phyloP scores from a whole-genome alignment of 2,113 vertebrate species.

The Nansenia antarctica region DNA sequence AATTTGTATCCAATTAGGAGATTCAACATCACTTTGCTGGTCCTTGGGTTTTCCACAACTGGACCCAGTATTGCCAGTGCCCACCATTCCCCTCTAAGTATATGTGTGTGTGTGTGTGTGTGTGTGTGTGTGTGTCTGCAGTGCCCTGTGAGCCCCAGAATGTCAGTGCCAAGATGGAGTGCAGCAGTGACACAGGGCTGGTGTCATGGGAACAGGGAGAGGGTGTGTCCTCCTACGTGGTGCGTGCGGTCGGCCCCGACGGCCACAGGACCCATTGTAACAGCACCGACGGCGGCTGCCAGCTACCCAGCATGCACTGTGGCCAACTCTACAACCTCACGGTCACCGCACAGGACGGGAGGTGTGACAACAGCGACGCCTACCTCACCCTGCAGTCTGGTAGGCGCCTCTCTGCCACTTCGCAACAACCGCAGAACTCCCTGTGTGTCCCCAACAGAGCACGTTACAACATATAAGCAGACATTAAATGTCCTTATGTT shows the following conservation, averaged over 20 bases:
- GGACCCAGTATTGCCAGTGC: background rate
- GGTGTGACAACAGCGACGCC: slow-evolving; percentile 59
- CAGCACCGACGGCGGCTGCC: slow-evolving; percentile 53
- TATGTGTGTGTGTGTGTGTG: background rate
- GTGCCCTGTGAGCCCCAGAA: slow-evolving; percentile 66
- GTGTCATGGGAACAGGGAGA: slow-evolving; percentile 69
- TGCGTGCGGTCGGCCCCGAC: slow-evolving; percentile 59
- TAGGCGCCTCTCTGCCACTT: slow-evolving; percentile 11
- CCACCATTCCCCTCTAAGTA: background rate
- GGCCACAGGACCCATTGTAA: slow-evolving; percentile 59
- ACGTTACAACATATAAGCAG: background rate
- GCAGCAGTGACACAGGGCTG: slow-evolving; percentile 55
- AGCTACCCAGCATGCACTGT: slow-evolving; percentile 64
- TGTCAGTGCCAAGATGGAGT: slow-evolving; percentile 55
- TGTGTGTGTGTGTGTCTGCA: slow-evolving; percentile 33
- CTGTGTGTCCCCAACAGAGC: background rate
- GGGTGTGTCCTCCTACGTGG: slow-evolving; percentile 50
- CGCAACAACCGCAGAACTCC: background rate
- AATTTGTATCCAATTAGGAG: too few relatives aligned
- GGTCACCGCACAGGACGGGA: slow-evolving; percentile 62
- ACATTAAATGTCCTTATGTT: background rate
- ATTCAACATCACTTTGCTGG: too few relatives aligned
- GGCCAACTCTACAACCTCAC: slow-evolving; percentile 75
- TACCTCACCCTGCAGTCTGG: slow-evolving; percentile 65
- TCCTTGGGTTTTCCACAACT: too few relatives aligned